phyloP scores from a whole-genome alignment of 2,888 invertebrate genomes.

The Epirrhoe alternata region DNA sequence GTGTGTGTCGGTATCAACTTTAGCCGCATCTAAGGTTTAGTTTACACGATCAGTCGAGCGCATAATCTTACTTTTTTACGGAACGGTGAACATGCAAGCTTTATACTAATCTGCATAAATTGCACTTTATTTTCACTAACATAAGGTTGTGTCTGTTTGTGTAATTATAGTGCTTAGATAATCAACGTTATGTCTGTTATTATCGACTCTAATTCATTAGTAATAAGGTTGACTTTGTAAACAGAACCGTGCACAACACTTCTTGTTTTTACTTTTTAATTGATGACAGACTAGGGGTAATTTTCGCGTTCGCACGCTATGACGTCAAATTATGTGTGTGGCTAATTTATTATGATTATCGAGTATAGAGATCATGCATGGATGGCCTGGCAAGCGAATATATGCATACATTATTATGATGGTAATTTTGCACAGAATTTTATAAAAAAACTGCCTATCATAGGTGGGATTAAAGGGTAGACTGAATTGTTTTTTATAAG shows the following conservation, averaged over 20 bases:
- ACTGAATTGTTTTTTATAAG: too few relatives aligned
- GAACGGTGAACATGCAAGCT: slow-evolving; percentile 50
- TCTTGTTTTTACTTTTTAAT: slow-evolving; percentile 38
- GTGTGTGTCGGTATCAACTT: slow-evolving; percentile 28
- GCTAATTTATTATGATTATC: slow-evolving; percentile 38
- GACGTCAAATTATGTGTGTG: slow-evolving; percentile 39
- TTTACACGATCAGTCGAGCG: slow-evolving; percentile 59
- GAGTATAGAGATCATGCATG: slow-evolving; percentile 31
- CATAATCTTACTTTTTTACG: slow-evolving; percentile 61
- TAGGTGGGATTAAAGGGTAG: too few relatives aligned
- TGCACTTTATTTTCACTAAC: neutral
- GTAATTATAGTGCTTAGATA: neutral
- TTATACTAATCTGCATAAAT: slow-evolving; percentile 30
- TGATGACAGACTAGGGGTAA: slow-evolving; percentile 32
- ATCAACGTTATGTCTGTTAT: neutral
- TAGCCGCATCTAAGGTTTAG: slow-evolving; percentile 38
- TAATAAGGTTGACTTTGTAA: neutral
- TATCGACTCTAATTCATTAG: neutral
- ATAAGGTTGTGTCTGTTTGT: slow-evolving; percentile 23
- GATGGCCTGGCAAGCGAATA: slow-evolving; percentile 13
- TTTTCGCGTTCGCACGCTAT: slow-evolving; percentile 43
- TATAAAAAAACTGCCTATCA: neutral
- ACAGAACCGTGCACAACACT: slow-evolving; percentile 11
- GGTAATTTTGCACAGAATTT: neutral
- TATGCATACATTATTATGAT: slow-evolving; percentile 6